A percentile compares a stretch with the other conserved stretches of the same genome.
Evolutionary conservation across 2,888 invertebrate genomes (phyloP).

Genomic region (Xanthorhoe spadicearia): DNA sequence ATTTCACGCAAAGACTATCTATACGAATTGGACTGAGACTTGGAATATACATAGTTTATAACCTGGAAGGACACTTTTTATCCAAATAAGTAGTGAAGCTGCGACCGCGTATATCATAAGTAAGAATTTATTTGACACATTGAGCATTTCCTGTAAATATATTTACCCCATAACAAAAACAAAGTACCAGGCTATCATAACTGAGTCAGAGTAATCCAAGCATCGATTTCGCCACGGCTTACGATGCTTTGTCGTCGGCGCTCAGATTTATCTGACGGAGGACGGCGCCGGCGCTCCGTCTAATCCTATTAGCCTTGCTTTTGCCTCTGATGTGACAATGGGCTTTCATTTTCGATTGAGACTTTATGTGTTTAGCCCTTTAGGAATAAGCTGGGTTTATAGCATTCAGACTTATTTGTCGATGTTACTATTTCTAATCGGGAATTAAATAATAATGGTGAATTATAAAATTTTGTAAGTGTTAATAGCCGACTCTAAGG

Average conservation of each 20-base stretch:
- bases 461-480: too few species aligned
- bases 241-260: conserved; percentile 39
- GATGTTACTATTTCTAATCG: too few species aligned
- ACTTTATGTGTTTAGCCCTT: conserved; percentile 12
- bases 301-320: conserved; percentile 28
- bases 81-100: too few species aligned
- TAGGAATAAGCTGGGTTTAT: neutral
- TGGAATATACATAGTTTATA: too few species aligned
- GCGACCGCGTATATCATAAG: too few species aligned
- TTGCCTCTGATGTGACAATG: conserved; percentile 27
- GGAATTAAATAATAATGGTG: too few species aligned
- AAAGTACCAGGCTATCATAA: conserved; percentile 38
- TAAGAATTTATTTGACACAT: too few species aligned
- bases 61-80: too few species aligned
- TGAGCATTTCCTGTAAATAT: neutral
- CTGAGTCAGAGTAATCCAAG: conserved; percentile 41
- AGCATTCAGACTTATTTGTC: neutral
- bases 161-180: conserved; percentile 1
- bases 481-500: too few species aligned
- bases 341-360: conserved; percentile 20
- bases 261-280: conserved; percentile 44
- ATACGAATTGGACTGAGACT: too few species aligned
- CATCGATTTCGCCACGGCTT: conserved; percentile 42
- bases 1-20: too few species aligned
- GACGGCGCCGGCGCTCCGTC: conserved; percentile 41